A percentile compares a stretch with the other conserved stretches of the same genome.
These are phyloP conservation scores for Sphecodes monilicornis DNA, from an alignment of 2,888 invertebrate species.

Conservation along the genomic window DNA sequence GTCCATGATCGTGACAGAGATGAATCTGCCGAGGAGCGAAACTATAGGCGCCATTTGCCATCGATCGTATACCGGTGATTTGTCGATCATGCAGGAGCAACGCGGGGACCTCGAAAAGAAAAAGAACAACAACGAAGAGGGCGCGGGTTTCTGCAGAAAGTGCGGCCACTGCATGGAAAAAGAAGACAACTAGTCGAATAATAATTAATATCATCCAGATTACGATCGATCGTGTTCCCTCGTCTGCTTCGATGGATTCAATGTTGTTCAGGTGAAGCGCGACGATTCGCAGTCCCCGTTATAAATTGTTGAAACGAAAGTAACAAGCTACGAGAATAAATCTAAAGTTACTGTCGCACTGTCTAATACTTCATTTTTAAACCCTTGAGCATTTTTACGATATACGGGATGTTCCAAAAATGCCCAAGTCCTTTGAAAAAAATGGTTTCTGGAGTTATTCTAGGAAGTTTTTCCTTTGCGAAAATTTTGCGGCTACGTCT, in stretches of 20 bases:
- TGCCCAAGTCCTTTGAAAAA: too few relatives aligned
- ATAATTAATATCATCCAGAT: slow-evolving; percentile 12
- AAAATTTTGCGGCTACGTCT: too few relatives aligned
- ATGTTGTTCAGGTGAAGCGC: slow-evolving; percentile 31
- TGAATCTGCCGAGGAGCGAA: slow-evolving; percentile 77
- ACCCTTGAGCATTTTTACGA: not conserved
- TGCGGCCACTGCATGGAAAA: slow-evolving; percentile 74
- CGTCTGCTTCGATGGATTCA: slow-evolving; percentile 41
- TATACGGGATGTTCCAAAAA: too few relatives aligned
- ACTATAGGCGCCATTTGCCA: slow-evolving; percentile 80
- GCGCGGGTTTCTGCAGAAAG: slow-evolving; percentile 71
- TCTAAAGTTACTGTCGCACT: slow-evolving; percentile 37
- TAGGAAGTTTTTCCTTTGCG: too few relatives aligned
- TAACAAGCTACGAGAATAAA: slow-evolving; percentile 56
- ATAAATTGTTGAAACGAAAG: slow-evolving; percentile 46
- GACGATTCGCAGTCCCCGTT: not conserved
- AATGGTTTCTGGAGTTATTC: too few relatives aligned
- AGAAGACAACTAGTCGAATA: slow-evolving; percentile 28
- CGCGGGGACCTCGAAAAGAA: slow-evolving; percentile 3
- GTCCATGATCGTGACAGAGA: slow-evolving; percentile 51
- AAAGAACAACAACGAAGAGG: slow-evolving; percentile 13
- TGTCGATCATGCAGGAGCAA: slow-evolving; percentile 25
- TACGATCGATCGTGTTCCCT: slow-evolving; percentile 17
- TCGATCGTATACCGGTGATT: slow-evolving; percentile 64
- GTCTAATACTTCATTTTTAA: not conserved